Evolutionary conservation across 2,888 invertebrate genomes (phyloP).

Genomic region (Poecilobothrus nobilitatus): DNA sequence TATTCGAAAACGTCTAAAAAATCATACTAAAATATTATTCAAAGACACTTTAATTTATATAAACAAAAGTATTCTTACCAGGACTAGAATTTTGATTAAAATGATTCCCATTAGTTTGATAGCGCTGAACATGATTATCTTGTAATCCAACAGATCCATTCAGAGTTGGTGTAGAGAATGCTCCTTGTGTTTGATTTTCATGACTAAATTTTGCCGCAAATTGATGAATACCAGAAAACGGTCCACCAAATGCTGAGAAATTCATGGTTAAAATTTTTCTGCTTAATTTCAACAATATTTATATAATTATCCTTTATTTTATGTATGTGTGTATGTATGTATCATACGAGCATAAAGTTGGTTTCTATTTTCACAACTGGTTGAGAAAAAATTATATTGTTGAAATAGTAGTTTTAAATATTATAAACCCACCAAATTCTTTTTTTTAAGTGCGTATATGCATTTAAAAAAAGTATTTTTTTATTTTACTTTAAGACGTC

Average conservation of each 20-base stretch:
- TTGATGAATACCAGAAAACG: slow-evolving; percentile 44
- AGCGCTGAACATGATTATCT: slow-evolving; percentile 43
- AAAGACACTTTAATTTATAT: background rate
- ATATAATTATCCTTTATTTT: no score
- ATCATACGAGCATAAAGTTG: no score
- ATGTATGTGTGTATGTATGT: no score
- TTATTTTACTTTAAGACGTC: no score
- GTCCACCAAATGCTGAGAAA: slow-evolving; percentile 45
- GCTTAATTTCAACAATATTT: background rate
- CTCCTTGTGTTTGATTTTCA: slow-evolving; percentile 41
- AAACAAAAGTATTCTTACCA: slow-evolving; percentile 11
- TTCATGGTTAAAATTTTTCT: slow-evolving; percentile 32
- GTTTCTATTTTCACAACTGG: no score
- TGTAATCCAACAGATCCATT: slow-evolving; percentile 32
- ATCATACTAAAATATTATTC: background rate
- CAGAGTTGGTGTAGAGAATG: slow-evolving; percentile 40
- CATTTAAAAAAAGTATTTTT: no score
- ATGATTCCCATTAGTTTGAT: slow-evolving; percentile 45
- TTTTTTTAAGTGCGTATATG: no score
- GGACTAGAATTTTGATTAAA: slow-evolving; percentile 40
- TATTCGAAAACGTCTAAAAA: background rate
- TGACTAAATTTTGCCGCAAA: slow-evolving; percentile 44
- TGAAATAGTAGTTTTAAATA: no score
- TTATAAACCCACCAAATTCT: no score
- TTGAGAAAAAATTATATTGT: no score